Percentiles rank a stretch among this genome's conserved stretches.
Conservation (phyloP, 2,797 vertebrate genomes). For the Gambusia yucatana region DNA sequence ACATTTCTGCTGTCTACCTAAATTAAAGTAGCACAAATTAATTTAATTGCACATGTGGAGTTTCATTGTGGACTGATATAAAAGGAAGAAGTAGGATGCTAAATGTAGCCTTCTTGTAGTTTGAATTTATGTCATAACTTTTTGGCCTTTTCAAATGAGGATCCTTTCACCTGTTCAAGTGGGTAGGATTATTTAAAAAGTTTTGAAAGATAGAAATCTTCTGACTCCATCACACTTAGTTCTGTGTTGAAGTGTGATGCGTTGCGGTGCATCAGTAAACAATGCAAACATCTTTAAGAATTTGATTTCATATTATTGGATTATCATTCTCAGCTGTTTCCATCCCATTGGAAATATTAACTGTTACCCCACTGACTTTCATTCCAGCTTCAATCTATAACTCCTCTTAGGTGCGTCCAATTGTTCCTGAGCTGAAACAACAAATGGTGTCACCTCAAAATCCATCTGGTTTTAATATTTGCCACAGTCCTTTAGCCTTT, state of each 20-base stretch:
- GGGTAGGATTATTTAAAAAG: not conserved
- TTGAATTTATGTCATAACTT: not conserved
- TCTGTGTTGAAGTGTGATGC: not conserved
- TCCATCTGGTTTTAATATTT: conserved; percentile 14
- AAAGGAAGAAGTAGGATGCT: not conserved
- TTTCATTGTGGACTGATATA: not conserved
- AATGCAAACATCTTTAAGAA: conserved; percentile 1
- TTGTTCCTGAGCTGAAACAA: conserved; percentile 34
- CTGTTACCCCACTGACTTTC: conserved; percentile 16
- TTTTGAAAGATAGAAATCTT: not conserved
- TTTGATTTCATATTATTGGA: conserved; percentile 17
- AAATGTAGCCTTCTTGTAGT: not conserved
- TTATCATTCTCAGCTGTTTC: conserved; percentile 46
- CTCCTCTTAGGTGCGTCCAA: conserved; percentile 13
- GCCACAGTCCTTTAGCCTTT: conserved; percentile 21
- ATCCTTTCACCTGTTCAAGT: not conserved
- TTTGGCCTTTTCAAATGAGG: not conserved
- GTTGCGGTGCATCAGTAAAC: not conserved
- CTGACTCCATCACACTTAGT: not conserved
- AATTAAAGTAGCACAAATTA: not conserved
- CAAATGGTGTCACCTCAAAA: conserved; percentile 39
- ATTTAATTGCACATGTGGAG: not conserved
- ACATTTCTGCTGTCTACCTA: not conserved
- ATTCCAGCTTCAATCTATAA: not conserved
- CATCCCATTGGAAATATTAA: conserved; percentile 10